A percentile compares a stretch with the other conserved stretches of the same genome.
phyloP scores from a whole-genome alignment of 2,888 invertebrate species.

The Pristionchus maxplancki region DNA sequence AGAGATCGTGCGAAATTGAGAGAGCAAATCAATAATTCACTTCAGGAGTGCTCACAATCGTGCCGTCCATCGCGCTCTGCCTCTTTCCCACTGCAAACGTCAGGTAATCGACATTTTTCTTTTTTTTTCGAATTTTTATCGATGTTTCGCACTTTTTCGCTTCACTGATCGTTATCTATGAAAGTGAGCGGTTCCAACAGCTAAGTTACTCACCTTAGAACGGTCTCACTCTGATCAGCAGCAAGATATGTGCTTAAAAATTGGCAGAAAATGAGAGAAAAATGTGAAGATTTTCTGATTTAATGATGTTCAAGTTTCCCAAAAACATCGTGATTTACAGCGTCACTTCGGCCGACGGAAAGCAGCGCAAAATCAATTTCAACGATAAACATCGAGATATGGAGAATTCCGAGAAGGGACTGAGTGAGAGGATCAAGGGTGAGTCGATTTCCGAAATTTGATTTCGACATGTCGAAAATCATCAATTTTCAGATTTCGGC shows the following conservation, averaged over 20 bases:
- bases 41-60: slow-evolving; percentile 56
- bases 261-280: neutral
- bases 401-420: slow-evolving; percentile 54
- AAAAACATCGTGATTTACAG: neutral
- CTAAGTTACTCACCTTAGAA: slow-evolving; percentile 24
- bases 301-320: too few relatives aligned
- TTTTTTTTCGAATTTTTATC: neutral
- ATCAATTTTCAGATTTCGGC: slow-evolving; percentile 65
- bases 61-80: slow-evolving; percentile 77
- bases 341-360: slow-evolving; percentile 27
- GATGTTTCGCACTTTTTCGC: neutral
- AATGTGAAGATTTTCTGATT: too few relatives aligned
- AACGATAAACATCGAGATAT: slow-evolving; percentile 59
- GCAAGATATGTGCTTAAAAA: neutral
- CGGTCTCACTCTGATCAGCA: neutral
- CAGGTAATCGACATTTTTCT: slow-evolving; percentile 13
- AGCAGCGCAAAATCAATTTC: slow-evolving; percentile 54
- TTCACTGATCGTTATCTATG: neutral
- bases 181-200: neutral
- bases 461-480: neutral
- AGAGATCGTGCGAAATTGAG: neutral
- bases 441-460: neutral
- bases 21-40: too few relatives aligned
- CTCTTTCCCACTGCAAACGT: slow-evolving; percentile 75
- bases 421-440: slow-evolving; percentile 54